Conservation (phyloP, 2,113 vertebrate genomes). For the Melanotaenia duboulayi region DNA sequence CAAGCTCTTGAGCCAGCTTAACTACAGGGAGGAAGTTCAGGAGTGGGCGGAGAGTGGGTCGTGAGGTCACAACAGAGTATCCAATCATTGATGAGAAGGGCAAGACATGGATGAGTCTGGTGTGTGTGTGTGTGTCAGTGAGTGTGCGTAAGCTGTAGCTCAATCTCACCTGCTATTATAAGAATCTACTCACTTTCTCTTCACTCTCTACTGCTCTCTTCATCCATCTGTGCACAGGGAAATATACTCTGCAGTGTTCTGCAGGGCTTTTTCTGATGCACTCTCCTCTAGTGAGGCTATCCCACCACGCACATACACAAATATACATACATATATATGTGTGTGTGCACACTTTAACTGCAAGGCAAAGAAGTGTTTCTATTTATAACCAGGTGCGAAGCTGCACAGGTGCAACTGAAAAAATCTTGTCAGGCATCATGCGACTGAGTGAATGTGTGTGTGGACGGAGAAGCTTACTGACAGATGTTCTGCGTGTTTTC, state of each 20-base stretch:
- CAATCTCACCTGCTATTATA: constrained; percentile 76
- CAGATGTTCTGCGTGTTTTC: constrained; percentile 26
- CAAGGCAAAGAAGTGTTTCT: constrained; percentile 50
- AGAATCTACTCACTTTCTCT: constrained; percentile 59
- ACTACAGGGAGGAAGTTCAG: constrained; percentile 71
- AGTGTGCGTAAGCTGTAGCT: constrained; percentile 60
- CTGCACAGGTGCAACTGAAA: constrained; percentile 64
- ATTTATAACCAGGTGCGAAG: constrained; percentile 72
- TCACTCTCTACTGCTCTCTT: constrained; percentile 39
- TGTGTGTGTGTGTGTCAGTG: constrained; percentile 36
- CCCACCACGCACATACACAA: constrained; percentile 15
- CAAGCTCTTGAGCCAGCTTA: constrained; percentile 55
- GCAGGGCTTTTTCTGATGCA: not conserved
- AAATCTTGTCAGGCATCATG: constrained; percentile 37
- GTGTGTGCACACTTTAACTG: constrained; percentile 19
- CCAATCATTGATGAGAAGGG: constrained; percentile 64
- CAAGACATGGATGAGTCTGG: constrained; percentile 50
- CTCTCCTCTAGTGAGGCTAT: constrained; percentile 1
- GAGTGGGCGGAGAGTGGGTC: constrained; percentile 65
- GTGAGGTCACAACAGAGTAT: constrained; percentile 61
- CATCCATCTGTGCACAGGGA: constrained; percentile 14
- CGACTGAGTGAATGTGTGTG: constrained; percentile 16
- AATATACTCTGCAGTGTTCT: not conserved
- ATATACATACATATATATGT: not conserved
- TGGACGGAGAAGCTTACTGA: not conserved